These are phyloP conservation scores for Anguilla rostrata DNA, from an alignment of 2,113 vertebrate species.

Conservation along the genomic window DNA sequence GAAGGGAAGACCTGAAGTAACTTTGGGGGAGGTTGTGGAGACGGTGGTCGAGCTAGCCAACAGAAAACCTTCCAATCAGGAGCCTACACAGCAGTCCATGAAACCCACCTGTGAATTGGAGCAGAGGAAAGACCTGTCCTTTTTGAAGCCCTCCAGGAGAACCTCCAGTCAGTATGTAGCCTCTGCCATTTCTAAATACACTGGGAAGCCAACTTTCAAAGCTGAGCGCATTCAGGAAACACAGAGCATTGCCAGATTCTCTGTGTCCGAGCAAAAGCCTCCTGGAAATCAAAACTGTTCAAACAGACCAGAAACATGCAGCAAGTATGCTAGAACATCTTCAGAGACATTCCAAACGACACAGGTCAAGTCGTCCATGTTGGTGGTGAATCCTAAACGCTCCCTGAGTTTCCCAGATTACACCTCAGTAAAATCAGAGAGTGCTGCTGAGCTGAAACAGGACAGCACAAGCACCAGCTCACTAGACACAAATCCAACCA, in stretches of 20 bases:
- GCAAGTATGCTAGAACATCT: constrained; percentile 19
- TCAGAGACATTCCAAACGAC: constrained; percentile 35
- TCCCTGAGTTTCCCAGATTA: constrained; percentile 50
- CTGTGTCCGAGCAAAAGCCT: constrained; percentile 27
- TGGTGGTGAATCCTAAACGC: constrained; percentile 34
- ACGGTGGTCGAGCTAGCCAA: constrained; percentile 41
- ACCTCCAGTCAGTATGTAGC: constrained; percentile 93
- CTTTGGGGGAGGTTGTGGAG: constrained; percentile 32
- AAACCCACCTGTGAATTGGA: constrained; percentile 41
- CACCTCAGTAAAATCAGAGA: constrained; percentile 39
- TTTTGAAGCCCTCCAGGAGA: constrained; percentile 80
- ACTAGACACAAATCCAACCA: constrained; percentile 38
- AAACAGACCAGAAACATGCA: constrained; percentile 44
- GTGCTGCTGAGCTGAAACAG: constrained; percentile 24
- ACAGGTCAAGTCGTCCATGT: constrained; percentile 37
- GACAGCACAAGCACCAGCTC: constrained; percentile 35
- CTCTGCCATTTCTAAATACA: constrained; percentile 80
- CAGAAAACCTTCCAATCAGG: constrained; percentile 45
- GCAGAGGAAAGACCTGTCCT: constrained; percentile 65
- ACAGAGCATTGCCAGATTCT: constrained; percentile 29
- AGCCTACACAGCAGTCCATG: constrained; percentile 43
- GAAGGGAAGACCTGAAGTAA: constrained; percentile 31
- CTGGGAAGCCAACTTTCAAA: constrained; percentile 46
- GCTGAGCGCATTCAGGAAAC: constrained; percentile 27
- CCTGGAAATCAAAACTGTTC: constrained; percentile 35